phyloP scores from a whole-genome alignment of 1,140 invertebrate genomes.

The Augochlora pura region DNA sequence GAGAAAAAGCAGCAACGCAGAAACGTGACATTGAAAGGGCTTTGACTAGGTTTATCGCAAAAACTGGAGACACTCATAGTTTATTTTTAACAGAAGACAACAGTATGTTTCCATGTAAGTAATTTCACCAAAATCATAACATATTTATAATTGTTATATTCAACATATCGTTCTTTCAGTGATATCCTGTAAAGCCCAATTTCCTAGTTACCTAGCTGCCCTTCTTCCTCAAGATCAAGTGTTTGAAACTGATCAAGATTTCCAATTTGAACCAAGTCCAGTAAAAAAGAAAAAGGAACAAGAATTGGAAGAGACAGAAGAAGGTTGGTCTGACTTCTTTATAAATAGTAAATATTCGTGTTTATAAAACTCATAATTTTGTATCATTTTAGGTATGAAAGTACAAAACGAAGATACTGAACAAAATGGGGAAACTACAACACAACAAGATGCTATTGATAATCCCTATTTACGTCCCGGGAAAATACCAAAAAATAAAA shows the following conservation, averaged over 20 bases:
- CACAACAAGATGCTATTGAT: constrained; percentile 86
- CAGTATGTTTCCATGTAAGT: constrained; percentile 91
- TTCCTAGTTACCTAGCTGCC: constrained; percentile 92
- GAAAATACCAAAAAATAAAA: constrained; percentile 84
- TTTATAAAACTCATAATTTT: constrained; percentile 40
- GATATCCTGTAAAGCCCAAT: constrained; percentile 91
- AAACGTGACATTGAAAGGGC: constrained; percentile 97
- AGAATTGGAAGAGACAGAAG: constrained; percentile 80
- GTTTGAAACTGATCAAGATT: constrained; percentile 94
- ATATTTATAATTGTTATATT: background rate
- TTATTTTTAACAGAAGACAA: constrained; percentile 94
- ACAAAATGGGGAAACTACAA: constrained; percentile 78
- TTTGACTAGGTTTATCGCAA: constrained; percentile 95
- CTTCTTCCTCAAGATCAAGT: constrained; percentile 96
- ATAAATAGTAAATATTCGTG: constrained; percentile 43
- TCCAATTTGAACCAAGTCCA: constrained; percentile 83
- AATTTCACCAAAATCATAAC: constrained; percentile 17
- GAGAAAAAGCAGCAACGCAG: constrained; percentile 95
- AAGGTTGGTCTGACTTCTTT: constrained; percentile 62
- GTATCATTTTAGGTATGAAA: constrained; percentile 53
- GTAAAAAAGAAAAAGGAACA: constrained; percentile 83
- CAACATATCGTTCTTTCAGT: constrained; percentile 82
- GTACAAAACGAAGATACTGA: constrained; percentile 70
- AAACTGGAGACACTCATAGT: constrained; percentile 95
- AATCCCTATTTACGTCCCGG: constrained; percentile 93